Evolutionary conservation across 2,888 invertebrate genomes (phyloP), one percentile per base, ranked within the genome.

Genomic region (Sicus ferrugineus): DNA sequence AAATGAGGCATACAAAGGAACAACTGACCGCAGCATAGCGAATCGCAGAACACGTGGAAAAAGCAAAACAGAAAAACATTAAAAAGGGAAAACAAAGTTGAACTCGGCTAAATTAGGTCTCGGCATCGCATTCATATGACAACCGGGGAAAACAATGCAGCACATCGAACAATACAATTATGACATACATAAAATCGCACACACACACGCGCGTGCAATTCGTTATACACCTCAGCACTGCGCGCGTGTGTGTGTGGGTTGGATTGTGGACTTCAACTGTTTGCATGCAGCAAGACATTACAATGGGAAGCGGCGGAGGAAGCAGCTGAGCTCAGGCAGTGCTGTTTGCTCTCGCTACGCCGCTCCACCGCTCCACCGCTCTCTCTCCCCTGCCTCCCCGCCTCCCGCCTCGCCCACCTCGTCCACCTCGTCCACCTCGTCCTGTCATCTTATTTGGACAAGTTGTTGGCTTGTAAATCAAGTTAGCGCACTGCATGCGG

Each of bases 51-150:
- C 54, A 54, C n/a, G n/a, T n/a, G n/a, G n/a, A n/a, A n/a, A 1
- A 54, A 54, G 2, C 19, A 59, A 61, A 19, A 42, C n/a, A 38
- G 42, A 21, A 61, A 34, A 31, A n/a, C 31, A 23, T 34, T 19
- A 23, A 52, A 54, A 28, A 11, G 9, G 31, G 23, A 26, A 28
- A 56, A 16, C 19, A 54, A 31, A 30, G 67, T 59, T 59, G 67
- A 67, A 67, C 67, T 48, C 58, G 23, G 58, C 59, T 59, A 67
- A 67, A 67, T 67, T 67, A 48, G 67, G 59, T 67, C 67, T 31
- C 59, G 59, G 31, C 59, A 59, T 28, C 54, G 54, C 16, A 58
- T 48, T 59, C 67, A 59, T 46, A 59, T 67, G 67, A 67, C 67
- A 67, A 48, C 67, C 59, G 59, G 58, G 46, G 59, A 31, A 58